Conservation (phyloP, 2,888 invertebrate species). For the Yponomeuta sedellus region DNA sequence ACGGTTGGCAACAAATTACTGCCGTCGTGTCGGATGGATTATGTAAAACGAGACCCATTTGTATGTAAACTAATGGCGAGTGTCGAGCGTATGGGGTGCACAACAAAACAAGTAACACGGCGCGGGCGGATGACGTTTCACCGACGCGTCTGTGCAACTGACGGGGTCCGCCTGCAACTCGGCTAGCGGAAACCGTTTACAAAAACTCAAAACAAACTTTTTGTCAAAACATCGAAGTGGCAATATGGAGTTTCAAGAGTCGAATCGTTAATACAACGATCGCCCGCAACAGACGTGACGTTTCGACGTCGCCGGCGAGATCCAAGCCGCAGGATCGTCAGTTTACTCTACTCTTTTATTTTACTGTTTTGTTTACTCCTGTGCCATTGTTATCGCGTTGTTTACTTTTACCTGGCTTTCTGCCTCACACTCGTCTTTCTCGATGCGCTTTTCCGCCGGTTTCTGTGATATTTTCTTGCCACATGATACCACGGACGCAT, state of each 20-base stretch:
- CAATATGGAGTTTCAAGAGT: not conserved
- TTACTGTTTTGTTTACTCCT: not conserved
- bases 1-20: constrained; percentile 71
- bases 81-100: constrained; percentile 49
- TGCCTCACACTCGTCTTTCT: not conserved
- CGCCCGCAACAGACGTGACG: not conserved
- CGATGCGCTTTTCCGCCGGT: not conserved
- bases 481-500: not conserved
- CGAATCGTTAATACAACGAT: not conserved
- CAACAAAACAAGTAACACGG: constrained; percentile 19
- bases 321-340: not conserved
- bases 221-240: not conserved
- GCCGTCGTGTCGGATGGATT: constrained; percentile 66
- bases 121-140: constrained; percentile 25
- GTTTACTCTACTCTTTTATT: not conserved
- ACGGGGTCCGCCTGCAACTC: not conserved
- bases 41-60: constrained; percentile 74
- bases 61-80: constrained; percentile 72
- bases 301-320: not conserved
- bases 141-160: constrained; percentile 11
- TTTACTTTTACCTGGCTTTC: constrained; percentile 1
- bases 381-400: not conserved
- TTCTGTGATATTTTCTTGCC: not conserved
- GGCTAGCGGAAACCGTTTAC: not conserved
- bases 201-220: not conserved